Conservation (phyloP, 2,113 vertebrate genomes). For the Campylorhamphus procurvoides region DNA sequence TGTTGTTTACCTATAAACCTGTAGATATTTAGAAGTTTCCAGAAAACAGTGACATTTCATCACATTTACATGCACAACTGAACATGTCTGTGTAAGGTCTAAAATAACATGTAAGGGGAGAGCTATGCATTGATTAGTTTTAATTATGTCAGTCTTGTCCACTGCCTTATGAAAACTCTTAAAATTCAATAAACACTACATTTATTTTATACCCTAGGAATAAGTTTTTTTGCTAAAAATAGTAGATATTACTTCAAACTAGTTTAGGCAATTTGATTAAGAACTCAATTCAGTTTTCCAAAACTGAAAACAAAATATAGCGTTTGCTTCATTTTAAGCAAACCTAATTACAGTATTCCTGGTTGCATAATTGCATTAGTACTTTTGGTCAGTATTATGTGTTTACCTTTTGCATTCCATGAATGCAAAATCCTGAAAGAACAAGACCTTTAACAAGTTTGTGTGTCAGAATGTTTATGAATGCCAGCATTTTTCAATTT, state of each 20-base stretch:
- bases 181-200: conserved; percentile 16
- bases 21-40: background rate
- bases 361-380: background rate
- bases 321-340: background rate
- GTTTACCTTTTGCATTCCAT: background rate
- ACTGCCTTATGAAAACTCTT: background rate
- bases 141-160: conserved; percentile 17
- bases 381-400: background rate
- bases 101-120: conserved; percentile 36
- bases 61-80: conserved; percentile 8
- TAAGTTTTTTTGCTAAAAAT: background rate
- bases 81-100: background rate
- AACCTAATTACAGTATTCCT: background rate
- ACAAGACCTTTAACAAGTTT: background rate
- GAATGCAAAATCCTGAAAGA: background rate
- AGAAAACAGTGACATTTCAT: conserved; percentile 26
- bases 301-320: background rate
- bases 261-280: background rate
- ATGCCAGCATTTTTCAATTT: background rate
- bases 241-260: background rate
- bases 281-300: background rate
- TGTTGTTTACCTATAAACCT: background rate
- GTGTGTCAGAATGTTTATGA: background rate
- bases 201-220: conserved; percentile 18
- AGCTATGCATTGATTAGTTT: conserved; percentile 2